Conservation (phyloP, 2,113 vertebrate genomes). For the Hystrix brachyura region DNA sequence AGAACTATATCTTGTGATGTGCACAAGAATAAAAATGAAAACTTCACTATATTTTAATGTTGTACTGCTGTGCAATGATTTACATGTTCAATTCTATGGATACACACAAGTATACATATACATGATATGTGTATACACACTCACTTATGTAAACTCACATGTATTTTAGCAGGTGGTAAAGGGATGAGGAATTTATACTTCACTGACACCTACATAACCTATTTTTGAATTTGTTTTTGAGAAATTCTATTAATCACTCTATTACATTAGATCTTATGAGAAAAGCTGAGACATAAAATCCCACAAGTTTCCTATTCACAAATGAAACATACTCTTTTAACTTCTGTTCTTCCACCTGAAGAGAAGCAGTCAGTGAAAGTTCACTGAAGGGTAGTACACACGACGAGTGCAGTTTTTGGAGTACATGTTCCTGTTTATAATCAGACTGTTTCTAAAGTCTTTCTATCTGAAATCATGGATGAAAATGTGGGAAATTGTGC, state of each 20-base stretch:
- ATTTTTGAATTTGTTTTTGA: background rate
- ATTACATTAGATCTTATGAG: background rate
- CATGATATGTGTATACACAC: background rate
- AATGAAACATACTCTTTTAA: background rate
- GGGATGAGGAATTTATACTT: background rate
- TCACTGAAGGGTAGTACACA: background rate
- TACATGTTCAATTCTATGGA: background rate
- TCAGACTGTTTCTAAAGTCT: background rate
- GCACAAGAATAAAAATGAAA: background rate
- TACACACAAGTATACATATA: background rate
- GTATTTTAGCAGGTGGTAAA: background rate
- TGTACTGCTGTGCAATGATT: background rate
- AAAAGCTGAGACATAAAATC: background rate
- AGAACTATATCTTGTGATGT: background rate
- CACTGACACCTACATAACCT: background rate
- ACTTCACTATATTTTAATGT: background rate
- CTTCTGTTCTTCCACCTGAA: background rate
- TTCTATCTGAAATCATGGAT: conserved; percentile 46
- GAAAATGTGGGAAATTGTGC: conserved; percentile 33
- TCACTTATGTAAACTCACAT: background rate
- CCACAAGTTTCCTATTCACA: background rate
- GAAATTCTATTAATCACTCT: background rate
- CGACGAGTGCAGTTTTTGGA: background rate
- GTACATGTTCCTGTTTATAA: background rate
- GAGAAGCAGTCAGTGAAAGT: background rate